Evolutionary conservation across 2,113 vertebrate genomes (phyloP).

Genomic region (Uria lomvia): DNA sequence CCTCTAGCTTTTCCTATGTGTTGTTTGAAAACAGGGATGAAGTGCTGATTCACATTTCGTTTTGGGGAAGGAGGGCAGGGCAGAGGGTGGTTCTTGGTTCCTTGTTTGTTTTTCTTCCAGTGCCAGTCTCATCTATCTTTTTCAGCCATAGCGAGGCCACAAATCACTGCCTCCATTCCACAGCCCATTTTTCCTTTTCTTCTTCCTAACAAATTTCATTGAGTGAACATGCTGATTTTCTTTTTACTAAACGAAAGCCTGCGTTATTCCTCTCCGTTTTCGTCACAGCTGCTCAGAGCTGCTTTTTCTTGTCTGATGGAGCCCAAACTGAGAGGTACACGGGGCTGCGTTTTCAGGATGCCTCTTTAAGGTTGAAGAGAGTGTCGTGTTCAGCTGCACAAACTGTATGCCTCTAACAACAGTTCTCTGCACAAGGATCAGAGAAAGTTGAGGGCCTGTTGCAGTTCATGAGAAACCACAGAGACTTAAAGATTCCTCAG

Average conservation of each 20-base stretch:
- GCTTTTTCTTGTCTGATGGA: neutral
- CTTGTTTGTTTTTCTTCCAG: neutral
- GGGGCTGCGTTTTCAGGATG: neutral
- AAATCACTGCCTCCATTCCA: slow-evolving; percentile 5
- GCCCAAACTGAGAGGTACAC: neutral
- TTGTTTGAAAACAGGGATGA: neutral
- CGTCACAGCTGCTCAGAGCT: neutral
- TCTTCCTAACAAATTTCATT: neutral
- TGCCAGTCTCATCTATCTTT: neutral
- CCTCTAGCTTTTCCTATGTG: neutral
- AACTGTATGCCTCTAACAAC: neutral
- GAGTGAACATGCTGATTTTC: neutral
- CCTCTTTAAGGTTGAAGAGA: neutral
- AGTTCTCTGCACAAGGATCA: neutral
- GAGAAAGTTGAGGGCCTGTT: neutral
- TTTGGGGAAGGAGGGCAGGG: neutral
- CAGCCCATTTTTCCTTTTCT: neutral
- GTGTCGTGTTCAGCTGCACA: neutral
- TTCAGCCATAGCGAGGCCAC: neutral
- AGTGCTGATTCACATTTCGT: neutral
- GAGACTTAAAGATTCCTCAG: neutral
- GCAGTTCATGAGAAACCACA: neutral
- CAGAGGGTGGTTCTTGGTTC: neutral
- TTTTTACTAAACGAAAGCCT: neutral
- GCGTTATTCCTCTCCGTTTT: neutral